Conservation (phyloP, 2,797 vertebrate genomes). For the Tragopan temminckii region DNA sequence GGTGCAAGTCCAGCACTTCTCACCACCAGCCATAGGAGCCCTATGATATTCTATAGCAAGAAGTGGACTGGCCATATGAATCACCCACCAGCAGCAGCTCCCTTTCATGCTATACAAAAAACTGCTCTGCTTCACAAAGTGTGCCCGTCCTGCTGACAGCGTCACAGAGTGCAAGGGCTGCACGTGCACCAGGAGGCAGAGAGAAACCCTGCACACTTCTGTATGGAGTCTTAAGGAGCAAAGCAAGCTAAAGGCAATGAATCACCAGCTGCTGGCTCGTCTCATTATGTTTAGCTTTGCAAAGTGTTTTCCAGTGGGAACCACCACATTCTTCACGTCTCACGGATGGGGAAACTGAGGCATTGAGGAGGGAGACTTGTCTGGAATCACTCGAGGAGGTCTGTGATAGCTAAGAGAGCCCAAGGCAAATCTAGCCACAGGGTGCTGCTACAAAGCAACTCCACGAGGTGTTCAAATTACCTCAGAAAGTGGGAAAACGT, state of each 20-base stretch:
- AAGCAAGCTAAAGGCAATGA: not conserved
- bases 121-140: accelerated
- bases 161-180: accelerated
- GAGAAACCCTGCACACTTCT: not conserved
- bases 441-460: not conserved
- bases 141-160: not conserved
- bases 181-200: not conserved
- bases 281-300: not conserved
- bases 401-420: not conserved
- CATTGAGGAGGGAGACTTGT: not conserved
- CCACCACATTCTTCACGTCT: not conserved
- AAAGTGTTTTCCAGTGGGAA: not conserved
- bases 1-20: not conserved
- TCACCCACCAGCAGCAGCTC: not conserved
- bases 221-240: accelerated
- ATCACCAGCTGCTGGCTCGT: not conserved
- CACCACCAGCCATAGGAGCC: not conserved
- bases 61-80: not conserved
- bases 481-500: not conserved
- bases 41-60: not conserved
- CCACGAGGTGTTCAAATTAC: not conserved
- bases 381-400: not conserved
- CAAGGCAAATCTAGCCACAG: not conserved
- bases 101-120: not conserved
- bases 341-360: not conserved